Evolutionary conservation across 2,797 vertebrate genomes (phyloP).

Genomic region (Notoglanidium macrostoma): DNA sequence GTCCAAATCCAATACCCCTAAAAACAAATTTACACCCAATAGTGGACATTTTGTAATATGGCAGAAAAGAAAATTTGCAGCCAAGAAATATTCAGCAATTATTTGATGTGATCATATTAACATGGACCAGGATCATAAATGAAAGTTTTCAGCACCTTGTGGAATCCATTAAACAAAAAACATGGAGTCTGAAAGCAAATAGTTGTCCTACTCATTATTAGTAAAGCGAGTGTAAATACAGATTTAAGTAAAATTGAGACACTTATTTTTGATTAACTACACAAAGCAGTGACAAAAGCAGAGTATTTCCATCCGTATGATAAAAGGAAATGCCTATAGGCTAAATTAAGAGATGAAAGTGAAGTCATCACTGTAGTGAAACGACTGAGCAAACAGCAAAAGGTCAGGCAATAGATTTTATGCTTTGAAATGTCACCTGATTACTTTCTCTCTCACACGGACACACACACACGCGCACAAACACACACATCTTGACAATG

Average conservation of each 20-base stretch:
- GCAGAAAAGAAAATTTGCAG: not conserved
- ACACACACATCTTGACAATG: not conserved
- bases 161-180: not conserved
- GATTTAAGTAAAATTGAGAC: not conserved
- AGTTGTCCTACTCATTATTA: too few species aligned
- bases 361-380: slow-evolving; percentile 54
- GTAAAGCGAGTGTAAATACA: not conserved
- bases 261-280: not conserved
- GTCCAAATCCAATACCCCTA: not conserved
- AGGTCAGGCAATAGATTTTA: slow-evolving; percentile 74
- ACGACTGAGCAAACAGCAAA: slow-evolving; percentile 65
- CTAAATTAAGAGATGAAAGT: slow-evolving; percentile 67
- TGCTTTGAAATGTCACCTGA: slow-evolving; percentile 73
- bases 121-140: not conserved
- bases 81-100: not conserved
- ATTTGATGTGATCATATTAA: not conserved
- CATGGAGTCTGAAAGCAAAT: not conserved
- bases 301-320: slow-evolving; percentile 50
- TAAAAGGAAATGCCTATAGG: slow-evolving; percentile 50
- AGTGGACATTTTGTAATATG: too few species aligned
- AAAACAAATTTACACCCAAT: not conserved
- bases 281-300: not conserved
- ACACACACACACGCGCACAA: not conserved
- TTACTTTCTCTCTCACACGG: slow-evolving; percentile 53
- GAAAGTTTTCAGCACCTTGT: not conserved